These are phyloP conservation scores for Neomonachus schauinslandi DNA, from an alignment of 2,113 vertebrate species.

Conservation along the genomic window DNA sequence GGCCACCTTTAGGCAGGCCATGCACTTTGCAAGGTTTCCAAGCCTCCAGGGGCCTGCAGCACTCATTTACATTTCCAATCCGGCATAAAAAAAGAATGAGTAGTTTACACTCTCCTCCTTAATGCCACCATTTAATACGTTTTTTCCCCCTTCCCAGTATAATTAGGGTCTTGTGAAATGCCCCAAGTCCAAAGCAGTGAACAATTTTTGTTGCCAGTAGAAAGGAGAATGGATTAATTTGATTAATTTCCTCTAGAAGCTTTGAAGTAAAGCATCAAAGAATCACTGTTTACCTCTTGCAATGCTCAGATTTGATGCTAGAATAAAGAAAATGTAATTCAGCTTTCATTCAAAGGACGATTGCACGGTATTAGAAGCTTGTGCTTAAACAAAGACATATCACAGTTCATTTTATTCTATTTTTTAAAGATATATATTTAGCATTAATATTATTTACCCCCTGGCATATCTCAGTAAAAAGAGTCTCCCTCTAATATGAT, in stretches of 20 bases:
- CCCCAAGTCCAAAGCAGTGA: conserved; percentile 4
- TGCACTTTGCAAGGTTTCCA: background rate
- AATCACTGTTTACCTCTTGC: conserved; percentile 52
- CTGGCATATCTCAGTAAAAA: conserved; percentile 65
- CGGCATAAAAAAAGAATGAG: background rate
- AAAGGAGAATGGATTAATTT: conserved; percentile 47
- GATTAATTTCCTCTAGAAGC: background rate
- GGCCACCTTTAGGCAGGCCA: background rate
- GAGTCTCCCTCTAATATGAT: conserved; percentile 62
- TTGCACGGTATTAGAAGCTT: background rate
- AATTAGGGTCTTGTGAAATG: conserved; percentile 25
- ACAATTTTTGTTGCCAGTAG: background rate
- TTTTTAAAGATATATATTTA: conserved; percentile 46
- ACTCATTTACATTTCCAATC: background rate
- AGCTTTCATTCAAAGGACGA: conserved; percentile 57
- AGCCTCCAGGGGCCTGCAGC: background rate
- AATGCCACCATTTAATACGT: background rate
- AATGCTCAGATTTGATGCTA: conserved; percentile 38
- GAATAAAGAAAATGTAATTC: conserved; percentile 48
- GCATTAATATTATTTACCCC: conserved; percentile 67
- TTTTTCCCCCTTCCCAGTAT: background rate
- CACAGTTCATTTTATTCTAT: conserved; percentile 41
- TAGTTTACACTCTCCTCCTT: background rate
- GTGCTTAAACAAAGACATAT: background rate
- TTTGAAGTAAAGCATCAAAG: conserved; percentile 68